Base-by-base conservation (phyloP, 2,797 vertebrate species). In the Anas capensis region DNA sequence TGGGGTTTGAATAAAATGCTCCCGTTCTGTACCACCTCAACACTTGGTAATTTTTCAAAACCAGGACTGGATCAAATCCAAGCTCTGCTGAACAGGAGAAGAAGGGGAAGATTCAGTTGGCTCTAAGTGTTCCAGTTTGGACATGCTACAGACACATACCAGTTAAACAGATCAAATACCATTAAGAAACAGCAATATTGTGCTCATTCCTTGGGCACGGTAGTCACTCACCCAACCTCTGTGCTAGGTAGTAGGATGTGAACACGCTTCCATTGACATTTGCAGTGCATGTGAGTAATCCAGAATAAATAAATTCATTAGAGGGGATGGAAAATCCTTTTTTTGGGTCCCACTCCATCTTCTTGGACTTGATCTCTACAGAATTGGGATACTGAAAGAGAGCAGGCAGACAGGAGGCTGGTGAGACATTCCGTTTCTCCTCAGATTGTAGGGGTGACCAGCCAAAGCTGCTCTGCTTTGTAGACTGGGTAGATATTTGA, bases 301-400 rank as follows among this genome's bases (percentile, higher is more conserved):
- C 21, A 2, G 98, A 53, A 71, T 95, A 93, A 14, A 53, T 6
- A 1, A 85, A 88, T 29, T 82, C 62, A 7, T 78, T 27, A 73
- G 96, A 61, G n/a, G 98, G 97, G 88, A 99, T 97, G 57, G 26
- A 92, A 95, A 99, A 99, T 29, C 99, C 99, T 90, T 95, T 98
- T 94, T 46, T 98, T 21, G 99, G 98, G 97, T 99, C 98, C 99
- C 99, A 99, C 18, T 29, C 1, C 70, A 93, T 96, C 58, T 23
- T 84, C 29, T 4, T n/a, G 19, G 90, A 58, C 29, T 80, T 40
- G 18, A 96, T 56, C 49, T 87, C 90, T 14, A 19, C 27, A 31
- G 96, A 88, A 8, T 11, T 2, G 13, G 86, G 95, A 1, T 8
- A 1, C 98, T 99, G 95, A 62, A 95, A 85, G 76, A 51, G 85